These are phyloP conservation scores for Alcedo atthis DNA, from an alignment of 2,797 vertebrate genomes.

Conservation along the genomic window DNA sequence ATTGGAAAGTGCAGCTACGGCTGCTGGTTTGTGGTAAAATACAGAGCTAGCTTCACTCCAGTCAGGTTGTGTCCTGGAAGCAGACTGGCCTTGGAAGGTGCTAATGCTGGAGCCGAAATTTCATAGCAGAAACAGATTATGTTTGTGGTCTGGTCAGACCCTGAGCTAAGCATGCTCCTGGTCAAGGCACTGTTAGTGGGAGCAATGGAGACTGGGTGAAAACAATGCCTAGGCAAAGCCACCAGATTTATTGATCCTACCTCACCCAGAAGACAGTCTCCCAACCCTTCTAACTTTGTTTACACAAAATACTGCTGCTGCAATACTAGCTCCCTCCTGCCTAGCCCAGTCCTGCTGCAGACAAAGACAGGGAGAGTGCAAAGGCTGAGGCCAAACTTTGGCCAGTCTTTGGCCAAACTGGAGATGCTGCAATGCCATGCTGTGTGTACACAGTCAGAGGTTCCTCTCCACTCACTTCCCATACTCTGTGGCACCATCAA, in stretches of 20 bases:
- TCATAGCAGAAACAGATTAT: not conserved
- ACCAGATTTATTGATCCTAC: not conserved
- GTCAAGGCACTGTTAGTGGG: not conserved
- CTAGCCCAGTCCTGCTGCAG: accelerated
- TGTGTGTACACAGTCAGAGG: not conserved
- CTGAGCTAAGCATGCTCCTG: not conserved
- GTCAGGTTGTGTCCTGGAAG: not conserved
- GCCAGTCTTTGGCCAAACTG: not conserved
- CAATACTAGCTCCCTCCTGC: not conserved
- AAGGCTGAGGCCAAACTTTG: not conserved
- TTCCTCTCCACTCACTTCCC: not conserved
- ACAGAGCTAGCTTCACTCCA: not conserved
- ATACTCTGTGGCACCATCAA: not conserved
- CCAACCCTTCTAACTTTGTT: not conserved
- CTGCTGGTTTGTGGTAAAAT: not conserved
- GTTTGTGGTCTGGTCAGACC: not conserved
- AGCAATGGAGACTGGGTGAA: not conserved
- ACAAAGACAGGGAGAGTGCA: not conserved
- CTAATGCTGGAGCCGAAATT: not conserved
- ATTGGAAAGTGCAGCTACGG: not conserved
- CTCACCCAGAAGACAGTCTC: not conserved
- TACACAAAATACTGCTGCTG: not conserved
- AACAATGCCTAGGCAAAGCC: not conserved
- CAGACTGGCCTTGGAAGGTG: not conserved
- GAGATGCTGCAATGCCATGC: not conserved